Evolutionary conservation across 2,797 vertebrate species (phyloP).

Genomic region (Scolopax rusticola): DNA sequence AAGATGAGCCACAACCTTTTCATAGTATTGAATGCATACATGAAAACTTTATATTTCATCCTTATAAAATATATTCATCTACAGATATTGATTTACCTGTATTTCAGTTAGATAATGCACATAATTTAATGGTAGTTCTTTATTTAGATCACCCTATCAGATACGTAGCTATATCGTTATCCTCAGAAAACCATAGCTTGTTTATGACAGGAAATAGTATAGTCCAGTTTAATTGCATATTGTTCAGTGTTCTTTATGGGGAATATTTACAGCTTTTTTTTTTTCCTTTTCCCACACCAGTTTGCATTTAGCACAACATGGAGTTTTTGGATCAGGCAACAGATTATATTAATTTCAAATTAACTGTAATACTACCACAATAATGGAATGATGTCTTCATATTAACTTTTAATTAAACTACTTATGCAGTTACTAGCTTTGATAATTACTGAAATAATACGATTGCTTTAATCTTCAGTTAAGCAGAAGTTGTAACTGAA

Average conservation of each 20-base stretch:
- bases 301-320: neutral
- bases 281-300: neutral
- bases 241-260: neutral
- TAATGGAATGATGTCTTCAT: slow-evolving; percentile 37
- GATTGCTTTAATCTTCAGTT: slow-evolving; percentile 3
- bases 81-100: neutral
- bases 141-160: neutral
- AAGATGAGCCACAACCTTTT: neutral
- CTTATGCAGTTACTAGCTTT: slow-evolving; percentile 62
- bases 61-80: neutral
- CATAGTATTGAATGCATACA: neutral
- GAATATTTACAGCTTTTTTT: neutral
- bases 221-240: neutral
- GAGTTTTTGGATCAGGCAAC: slow-evolving; percentile 7
- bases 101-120: neutral
- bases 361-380: slow-evolving; percentile 46
- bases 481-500: slow-evolving; percentile 5
- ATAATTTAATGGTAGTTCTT: neutral
- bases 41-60: neutral
- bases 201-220: neutral
- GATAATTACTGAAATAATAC: slow-evolving; percentile 41
- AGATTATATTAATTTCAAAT: neutral
- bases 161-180: neutral
- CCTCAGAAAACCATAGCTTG: neutral
- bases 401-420: slow-evolving; percentile 62